Evolutionary conservation across 2,888 invertebrate species (phyloP), one percentile per base, ranked within the genome.

Genomic region (Mesochorus sp.): DNA sequence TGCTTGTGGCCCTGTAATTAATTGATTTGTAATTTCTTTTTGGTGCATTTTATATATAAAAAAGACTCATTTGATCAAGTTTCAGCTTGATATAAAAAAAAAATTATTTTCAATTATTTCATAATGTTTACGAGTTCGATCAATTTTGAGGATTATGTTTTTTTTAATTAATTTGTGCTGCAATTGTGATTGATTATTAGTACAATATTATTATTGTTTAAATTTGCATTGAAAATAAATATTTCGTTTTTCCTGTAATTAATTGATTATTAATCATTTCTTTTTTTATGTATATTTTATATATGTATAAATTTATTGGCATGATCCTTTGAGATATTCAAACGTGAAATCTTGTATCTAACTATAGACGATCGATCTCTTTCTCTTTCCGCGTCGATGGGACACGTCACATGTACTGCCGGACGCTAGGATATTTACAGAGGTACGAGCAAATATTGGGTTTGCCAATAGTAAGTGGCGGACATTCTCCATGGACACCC

Each of bases 381-480:
- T 26, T 61, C 5, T 59, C 1, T 51, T 53, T 39, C 14, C 37
- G 14, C 61, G 68, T 64, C 64, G 73, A 59, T 59, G 39, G 49
- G 51, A 64, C 62, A 34, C 51, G 17, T 49, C 57, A 21, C 39
- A 21, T n/a, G n/a, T n/a, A n/a, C n/a, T n/a, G n/a, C 37, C 64
- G 73, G 73, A 70, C 51, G 64, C 64, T 34, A 78, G 78, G 64
- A 70, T 78, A 78, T 78, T 78, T 73, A 74, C 74, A 70, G 62
- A 70, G 74, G 64, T 70, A 24, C 44, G 64, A 74, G 59, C 68
- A 78, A 78, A 78, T 78, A 78, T 78, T 78, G 51, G 59, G 51
- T 66, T 73, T 73, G 77, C 62, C 62, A 68, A 77, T 73, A 57
- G 73, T 61, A 47, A 77, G 72, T 62, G 76, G 73, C 57, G 26